These are phyloP conservation scores for Sternotherus odoratus DNA, from an alignment of 2,797 vertebrate genomes.

Conservation along the genomic window DNA sequence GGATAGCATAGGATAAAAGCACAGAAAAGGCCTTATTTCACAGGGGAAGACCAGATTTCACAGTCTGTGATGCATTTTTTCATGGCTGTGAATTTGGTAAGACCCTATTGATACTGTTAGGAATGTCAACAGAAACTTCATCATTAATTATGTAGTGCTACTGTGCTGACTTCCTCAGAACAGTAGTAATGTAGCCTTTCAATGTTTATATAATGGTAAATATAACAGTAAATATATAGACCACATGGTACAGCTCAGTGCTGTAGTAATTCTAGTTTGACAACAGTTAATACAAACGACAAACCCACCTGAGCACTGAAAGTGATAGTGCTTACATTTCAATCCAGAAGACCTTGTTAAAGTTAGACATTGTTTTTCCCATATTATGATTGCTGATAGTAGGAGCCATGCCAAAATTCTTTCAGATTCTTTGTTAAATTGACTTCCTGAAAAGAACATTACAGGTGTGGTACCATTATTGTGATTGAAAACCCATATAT, in stretches of 20 bases:
- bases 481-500: background rate
- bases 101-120: background rate
- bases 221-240: background rate
- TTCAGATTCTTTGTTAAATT: background rate
- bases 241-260: background rate
- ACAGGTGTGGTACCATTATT: background rate
- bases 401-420: background rate
- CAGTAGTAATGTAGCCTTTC: background rate
- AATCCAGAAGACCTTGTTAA: fast-evolving
- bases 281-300: background rate
- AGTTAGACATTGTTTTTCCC: background rate
- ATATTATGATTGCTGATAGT: background rate
- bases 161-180: background rate
- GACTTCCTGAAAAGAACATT: background rate
- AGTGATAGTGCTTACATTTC: background rate
- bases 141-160: background rate
- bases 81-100: too few relatives aligned
- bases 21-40: too few relatives aligned
- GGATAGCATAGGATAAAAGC: too few relatives aligned
- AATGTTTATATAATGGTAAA: background rate
- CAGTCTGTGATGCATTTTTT: too few relatives aligned
- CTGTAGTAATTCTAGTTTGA: background rate
- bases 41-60: too few relatives aligned
- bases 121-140: conserved; percentile 1
- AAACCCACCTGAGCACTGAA: background rate